phyloP scores from a whole-genome alignment of 2,797 vertebrate species.

The Acanthurus tractus region DNA sequence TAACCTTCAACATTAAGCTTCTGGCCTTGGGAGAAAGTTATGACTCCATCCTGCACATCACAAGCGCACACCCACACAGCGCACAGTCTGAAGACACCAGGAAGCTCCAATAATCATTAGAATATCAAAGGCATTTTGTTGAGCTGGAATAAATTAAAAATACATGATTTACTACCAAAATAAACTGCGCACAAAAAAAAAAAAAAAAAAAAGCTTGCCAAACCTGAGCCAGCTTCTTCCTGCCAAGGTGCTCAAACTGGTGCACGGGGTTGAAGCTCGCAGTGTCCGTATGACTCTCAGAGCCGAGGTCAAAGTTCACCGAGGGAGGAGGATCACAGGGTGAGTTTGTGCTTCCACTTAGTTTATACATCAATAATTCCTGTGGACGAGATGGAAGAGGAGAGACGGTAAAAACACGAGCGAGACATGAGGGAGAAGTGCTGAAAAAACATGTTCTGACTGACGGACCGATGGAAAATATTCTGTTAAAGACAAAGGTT shows the following conservation, averaged over 20 bases:
- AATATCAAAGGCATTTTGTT: constrained; percentile 14
- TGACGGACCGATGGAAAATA: constrained; percentile 2
- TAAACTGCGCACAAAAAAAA: neutral
- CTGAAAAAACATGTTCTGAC: constrained; percentile 17
- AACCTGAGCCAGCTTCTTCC: constrained; percentile 90
- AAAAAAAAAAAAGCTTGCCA: constrained; percentile 57
- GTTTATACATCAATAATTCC: constrained; percentile 89
- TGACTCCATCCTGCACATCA: constrained; percentile 28
- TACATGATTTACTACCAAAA: neutral
- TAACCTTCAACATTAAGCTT: constrained; percentile 73
- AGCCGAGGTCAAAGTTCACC: constrained; percentile 76
- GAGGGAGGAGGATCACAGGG: constrained; percentile 53
- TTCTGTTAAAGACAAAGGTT: constrained; percentile 21
- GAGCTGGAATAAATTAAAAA: constrained; percentile 15
- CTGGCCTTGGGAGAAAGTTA: constrained; percentile 76
- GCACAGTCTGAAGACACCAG: constrained; percentile 14
- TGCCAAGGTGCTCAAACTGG: constrained; percentile 86
- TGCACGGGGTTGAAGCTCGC: constrained; percentile 89
- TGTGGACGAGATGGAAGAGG: constrained; percentile 63
- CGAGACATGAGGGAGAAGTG: neutral
- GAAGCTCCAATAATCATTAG: neutral
- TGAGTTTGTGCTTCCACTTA: constrained; percentile 75
- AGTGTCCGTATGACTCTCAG: constrained; percentile 52
- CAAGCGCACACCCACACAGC: constrained; percentile 10
- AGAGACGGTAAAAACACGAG: constrained; percentile 18